Conservation (phyloP, 1,140 invertebrate genomes). For the Megathymus violae region DNA sequence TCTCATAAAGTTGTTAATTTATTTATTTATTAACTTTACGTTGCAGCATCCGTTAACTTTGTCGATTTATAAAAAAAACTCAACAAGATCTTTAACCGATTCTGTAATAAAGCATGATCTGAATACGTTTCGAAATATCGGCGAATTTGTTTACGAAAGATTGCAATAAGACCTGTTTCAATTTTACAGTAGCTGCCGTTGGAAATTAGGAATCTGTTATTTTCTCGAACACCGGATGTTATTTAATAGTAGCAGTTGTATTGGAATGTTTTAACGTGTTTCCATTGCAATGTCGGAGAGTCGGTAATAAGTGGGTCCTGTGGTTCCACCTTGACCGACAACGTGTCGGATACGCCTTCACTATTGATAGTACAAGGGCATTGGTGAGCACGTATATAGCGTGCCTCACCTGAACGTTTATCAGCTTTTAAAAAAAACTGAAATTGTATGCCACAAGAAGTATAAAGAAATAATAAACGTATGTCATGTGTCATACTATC, state of each 20-base stretch:
- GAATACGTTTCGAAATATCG: constrained; percentile 27
- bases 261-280: too few species aligned
- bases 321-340: too few species aligned
- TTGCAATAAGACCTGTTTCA: constrained; percentile 47
- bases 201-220: constrained; percentile 4
- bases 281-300: too few species aligned
- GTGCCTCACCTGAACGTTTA: too few species aligned
- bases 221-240: constrained; percentile 17
- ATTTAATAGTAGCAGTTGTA: neutral
- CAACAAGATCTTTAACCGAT: constrained; percentile 17
- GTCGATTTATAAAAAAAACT: constrained; percentile 16
- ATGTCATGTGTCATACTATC: too few species aligned
- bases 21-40: constrained; percentile 8
- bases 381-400: too few species aligned
- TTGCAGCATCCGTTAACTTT: constrained; percentile 9
- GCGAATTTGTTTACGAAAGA: constrained; percentile 17
- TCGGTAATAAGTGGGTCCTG: too few species aligned
- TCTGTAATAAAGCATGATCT: constrained; percentile 1
- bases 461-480: too few species aligned
- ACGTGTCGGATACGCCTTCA: too few species aligned
- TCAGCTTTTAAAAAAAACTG: too few species aligned
- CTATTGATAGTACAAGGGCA: too few species aligned
- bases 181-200: constrained; percentile 25
- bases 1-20: constrained; percentile 24
- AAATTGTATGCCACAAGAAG: too few species aligned